A percentile compares a stretch with the other conserved stretches of the same genome.
phyloP scores from a whole-genome alignment of 2,797 vertebrate genomes.

The Natrix natrix region DNA sequence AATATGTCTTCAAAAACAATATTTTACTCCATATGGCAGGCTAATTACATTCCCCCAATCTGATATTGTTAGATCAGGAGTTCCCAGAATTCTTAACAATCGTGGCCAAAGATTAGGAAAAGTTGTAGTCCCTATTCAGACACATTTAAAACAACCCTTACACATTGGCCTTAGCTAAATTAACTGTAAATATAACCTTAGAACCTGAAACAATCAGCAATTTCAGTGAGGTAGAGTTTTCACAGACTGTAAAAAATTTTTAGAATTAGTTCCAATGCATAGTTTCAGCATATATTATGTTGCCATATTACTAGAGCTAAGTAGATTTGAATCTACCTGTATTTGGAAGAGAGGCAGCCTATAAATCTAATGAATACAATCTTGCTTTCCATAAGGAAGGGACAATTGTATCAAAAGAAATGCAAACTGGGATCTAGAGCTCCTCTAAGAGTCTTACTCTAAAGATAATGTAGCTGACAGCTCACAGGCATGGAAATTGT shows the following conservation, averaged over 20 bases:
- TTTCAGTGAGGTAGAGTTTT: neutral
- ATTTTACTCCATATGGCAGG: neutral
- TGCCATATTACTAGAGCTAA: neutral
- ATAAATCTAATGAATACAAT: neutral
- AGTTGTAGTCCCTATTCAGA: neutral
- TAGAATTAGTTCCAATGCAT: neutral
- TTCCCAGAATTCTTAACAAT: neutral
- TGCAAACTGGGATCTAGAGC: neutral
- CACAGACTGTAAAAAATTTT: neutral
- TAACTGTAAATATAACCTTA: neutral
- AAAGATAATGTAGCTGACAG: neutral
- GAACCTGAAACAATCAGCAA: neutral
- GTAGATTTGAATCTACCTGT: neutral
- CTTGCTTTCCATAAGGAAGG: neutral
- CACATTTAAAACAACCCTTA: neutral
- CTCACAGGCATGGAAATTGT: neutral
- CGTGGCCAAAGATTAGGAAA: neutral
- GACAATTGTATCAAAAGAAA: neutral
- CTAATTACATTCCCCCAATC: neutral
- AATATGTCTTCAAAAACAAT: neutral
- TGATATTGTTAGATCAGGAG: neutral
- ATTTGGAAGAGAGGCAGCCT: neutral
- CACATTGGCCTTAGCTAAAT: neutral
- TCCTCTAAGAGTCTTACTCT: neutral
- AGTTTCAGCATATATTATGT: neutral